These are phyloP conservation scores for Hydrolagus colliei DNA, from an alignment of 2,797 vertebrate species.

Conservation along the genomic window DNA sequence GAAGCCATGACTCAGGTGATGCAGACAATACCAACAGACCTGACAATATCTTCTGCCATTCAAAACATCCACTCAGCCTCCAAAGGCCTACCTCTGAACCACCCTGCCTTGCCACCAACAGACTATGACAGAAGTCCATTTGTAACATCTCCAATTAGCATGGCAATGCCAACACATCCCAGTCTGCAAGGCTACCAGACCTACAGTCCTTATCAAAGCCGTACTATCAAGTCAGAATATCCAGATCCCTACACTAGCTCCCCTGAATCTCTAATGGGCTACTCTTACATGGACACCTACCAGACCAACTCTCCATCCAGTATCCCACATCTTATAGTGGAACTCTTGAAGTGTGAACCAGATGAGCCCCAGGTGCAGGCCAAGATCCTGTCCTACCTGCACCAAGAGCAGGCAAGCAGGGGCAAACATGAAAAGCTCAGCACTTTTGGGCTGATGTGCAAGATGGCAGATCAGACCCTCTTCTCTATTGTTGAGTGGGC, in stretches of 20 bases:
- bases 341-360: conserved; percentile 94
- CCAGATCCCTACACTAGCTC: conserved; percentile 94
- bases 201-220: conserved; percentile 86
- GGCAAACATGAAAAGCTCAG: conserved; percentile 92
- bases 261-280: conserved; percentile 93
- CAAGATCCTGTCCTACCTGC: conserved; percentile 86
- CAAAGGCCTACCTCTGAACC: conserved; percentile 91
- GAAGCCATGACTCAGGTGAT: conserved; percentile 97
- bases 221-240: conserved; percentile 97
- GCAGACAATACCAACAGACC: conserved; percentile 89
- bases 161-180: conserved; percentile 89
- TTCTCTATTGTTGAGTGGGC: conserved; percentile 99
- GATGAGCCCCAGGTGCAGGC: conserved; percentile 93
- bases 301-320: conserved; percentile 81
- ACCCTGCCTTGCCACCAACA: conserved; percentile 85
- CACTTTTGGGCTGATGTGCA: conserved; percentile 96
- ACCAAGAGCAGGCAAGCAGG: conserved; percentile 89
- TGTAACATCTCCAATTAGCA: conserved; percentile 92
- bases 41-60: conserved; percentile 90
- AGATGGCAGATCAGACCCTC: conserved; percentile 97
- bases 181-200: conserved; percentile 90
- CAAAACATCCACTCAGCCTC: conserved; percentile 93
- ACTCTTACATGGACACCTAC: conserved; percentile 84
- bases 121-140: conserved; percentile 97
- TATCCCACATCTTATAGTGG: conserved; percentile 88